phyloP scores from a whole-genome alignment of 2,113 vertebrate species.

The Hucho hucho region DNA sequence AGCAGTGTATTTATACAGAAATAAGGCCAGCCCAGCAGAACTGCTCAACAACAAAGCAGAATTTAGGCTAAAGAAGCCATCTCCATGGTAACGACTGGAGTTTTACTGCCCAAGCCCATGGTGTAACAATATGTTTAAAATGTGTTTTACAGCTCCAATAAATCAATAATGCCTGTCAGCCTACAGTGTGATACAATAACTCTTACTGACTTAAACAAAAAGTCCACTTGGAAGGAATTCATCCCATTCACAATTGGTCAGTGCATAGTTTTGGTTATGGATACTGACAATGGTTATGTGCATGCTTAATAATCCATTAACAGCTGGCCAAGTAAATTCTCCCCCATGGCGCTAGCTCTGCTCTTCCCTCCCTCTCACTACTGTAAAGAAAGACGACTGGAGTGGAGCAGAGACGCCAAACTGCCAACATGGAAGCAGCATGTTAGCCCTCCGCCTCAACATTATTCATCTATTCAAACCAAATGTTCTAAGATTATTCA shows the following conservation, averaged over 20 bases:
- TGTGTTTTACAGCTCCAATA: slow-evolving; percentile 14
- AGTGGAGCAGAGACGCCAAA: slow-evolving; percentile 22
- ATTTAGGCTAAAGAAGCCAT: slow-evolving; percentile 14
- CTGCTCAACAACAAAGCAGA: slow-evolving; percentile 30
- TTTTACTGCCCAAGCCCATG: slow-evolving; percentile 3
- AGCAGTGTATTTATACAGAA: slow-evolving; percentile 32
- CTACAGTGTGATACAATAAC: background rate
- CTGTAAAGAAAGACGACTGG: background rate
- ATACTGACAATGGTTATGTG: too few species aligned
- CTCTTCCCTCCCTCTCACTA: background rate
- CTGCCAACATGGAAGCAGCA: slow-evolving; percentile 12
- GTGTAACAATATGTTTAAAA: slow-evolving; percentile 21
- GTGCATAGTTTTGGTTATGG: too few species aligned
- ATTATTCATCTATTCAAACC: slow-evolving; percentile 35
- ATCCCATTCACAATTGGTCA: background rate
- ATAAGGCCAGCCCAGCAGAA: slow-evolving; percentile 24
- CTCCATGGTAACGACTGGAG: background rate
- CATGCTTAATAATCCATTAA: background rate
- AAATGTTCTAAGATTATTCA: slow-evolving; percentile 24
- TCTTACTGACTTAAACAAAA: background rate
- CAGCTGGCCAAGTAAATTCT: background rate
- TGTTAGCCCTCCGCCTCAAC: slow-evolving; percentile 13
- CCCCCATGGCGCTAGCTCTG: background rate
- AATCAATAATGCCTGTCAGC: slow-evolving; percentile 9
- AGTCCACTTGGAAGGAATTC: background rate